Evolutionary conservation across 2,113 vertebrate genomes (phyloP).

Genomic region (Phylloscopus trochilus): DNA sequence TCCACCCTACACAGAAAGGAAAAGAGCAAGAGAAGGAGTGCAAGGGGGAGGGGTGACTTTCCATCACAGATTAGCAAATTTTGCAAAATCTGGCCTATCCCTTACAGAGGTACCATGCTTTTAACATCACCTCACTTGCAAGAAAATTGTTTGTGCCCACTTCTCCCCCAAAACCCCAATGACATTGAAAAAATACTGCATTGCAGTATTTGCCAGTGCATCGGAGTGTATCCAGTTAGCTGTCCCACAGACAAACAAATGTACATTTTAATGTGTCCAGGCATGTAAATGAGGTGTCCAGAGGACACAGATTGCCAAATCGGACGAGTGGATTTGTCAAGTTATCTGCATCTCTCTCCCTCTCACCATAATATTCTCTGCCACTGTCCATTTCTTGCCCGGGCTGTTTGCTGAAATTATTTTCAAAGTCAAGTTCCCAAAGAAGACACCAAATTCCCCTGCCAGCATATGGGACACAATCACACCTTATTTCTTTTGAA

Average conservation of each 20-base stretch:
- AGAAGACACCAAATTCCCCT: background rate
- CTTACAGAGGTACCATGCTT: background rate
- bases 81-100: background rate
- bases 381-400: constrained; percentile 34
- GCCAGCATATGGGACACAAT: background rate
- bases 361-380: background rate
- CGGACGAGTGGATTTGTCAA: constrained; percentile 54
- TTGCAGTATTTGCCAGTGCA: constrained; percentile 76
- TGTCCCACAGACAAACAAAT: constrained; percentile 67
- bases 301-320: constrained; percentile 47
- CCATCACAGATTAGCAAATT: constrained; percentile 9
- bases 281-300: constrained; percentile 61
- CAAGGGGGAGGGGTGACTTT: constrained; percentile 25
- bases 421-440: constrained; percentile 14
- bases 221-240: constrained; percentile 56
- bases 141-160: background rate
- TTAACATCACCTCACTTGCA: background rate
- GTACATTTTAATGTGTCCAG: constrained; percentile 59
- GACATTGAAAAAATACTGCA: constrained; percentile 82
- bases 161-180: constrained; percentile 65
- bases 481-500: background rate
- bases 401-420: constrained; percentile 17
- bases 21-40: background rate
- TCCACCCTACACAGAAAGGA: background rate
- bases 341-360: constrained; percentile 16